Conservation (phyloP, 2,113 vertebrate genomes). For the Seriola rivoliana region DNA sequence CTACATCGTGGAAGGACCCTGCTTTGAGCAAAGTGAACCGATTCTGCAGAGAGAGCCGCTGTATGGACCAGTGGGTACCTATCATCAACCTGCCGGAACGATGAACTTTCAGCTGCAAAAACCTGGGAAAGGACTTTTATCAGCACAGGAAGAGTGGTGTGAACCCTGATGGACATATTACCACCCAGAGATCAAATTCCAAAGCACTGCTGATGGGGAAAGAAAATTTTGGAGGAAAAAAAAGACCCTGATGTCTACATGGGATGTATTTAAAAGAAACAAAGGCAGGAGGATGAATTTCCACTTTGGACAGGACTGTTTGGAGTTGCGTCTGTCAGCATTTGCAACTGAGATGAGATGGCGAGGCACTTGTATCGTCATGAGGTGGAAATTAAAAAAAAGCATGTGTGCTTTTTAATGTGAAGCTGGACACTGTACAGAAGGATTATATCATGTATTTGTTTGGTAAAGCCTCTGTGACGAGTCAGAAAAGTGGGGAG, state of each 20-base stretch:
- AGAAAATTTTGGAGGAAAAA: slow-evolving; percentile 40
- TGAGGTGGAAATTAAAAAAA: slow-evolving; percentile 40
- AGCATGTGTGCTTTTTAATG: slow-evolving; percentile 58
- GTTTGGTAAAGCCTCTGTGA: slow-evolving; percentile 65
- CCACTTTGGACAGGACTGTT: slow-evolving; percentile 63
- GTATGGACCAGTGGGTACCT: slow-evolving; percentile 97
- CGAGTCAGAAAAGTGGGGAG: slow-evolving; percentile 43
- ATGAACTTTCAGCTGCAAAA: slow-evolving; percentile 80
- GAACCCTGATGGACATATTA: slow-evolving; percentile 68
- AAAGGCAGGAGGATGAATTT: slow-evolving; percentile 53
- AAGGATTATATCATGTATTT: slow-evolving; percentile 60
- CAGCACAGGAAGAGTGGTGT: slow-evolving; percentile 60
- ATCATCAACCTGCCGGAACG: slow-evolving; percentile 96
- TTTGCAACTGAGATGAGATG: slow-evolving; percentile 54
- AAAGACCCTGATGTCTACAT: slow-evolving; percentile 42
- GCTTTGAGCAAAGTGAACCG: slow-evolving; percentile 94
- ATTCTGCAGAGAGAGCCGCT: slow-evolving; percentile 96
- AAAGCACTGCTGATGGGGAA: slow-evolving; percentile 55
- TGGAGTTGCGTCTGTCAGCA: slow-evolving; percentile 62
- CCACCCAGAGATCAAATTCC: slow-evolving; percentile 74
- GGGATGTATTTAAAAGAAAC: slow-evolving; percentile 50
- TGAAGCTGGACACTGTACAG: slow-evolving; percentile 62
- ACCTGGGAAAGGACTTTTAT: slow-evolving; percentile 57
- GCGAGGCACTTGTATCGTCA: slow-evolving; percentile 55
- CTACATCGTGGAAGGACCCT: slow-evolving; percentile 92